Evolutionary conservation across 2,113 vertebrate genomes (phyloP), one percentile per base, ranked within the genome.

Genomic region (Albula goreensis): DNA sequence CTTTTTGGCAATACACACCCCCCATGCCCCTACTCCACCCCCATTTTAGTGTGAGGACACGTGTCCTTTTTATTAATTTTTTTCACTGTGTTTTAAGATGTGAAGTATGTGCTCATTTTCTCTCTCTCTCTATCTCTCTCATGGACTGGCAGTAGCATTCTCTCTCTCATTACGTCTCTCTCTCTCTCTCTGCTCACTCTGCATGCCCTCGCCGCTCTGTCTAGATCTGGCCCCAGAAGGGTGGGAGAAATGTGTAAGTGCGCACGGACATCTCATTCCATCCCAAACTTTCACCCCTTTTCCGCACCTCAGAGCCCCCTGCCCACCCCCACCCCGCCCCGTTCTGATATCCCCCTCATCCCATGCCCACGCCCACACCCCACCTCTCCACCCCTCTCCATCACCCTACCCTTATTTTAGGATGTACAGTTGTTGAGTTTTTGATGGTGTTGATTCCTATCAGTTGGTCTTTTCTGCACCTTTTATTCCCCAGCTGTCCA

Each of bases 201-300:
- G 97, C 97, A 98, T 98, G 98, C 96, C 96, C 91, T 91, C 95
- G 97, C 97, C 96, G 97, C 97, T 97, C 97, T 98, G 96, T 97
- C 95, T 97, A 97, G 97, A 97, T 94, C 96, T 96, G 96, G 97
- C 22, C 4, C 96, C 96, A 94, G 97, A 95, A 97, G 96, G 95
- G 96, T 95, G 95, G 96, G 96, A 96, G 94, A 95, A 96, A 94
- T 97, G 97, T 98, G 97, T 98, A 98, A 98, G 98, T 98, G 97
- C 95, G 97, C 97, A 97, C 95, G 96, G 96, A 94, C 93, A 94
- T 93, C 95, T 92, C 96, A 96, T 94, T 92, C 93, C 95, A 94
- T 52, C 78, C 83, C 19, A 50, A 56, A 70, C 83, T 50, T 90
- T 89, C 31, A 87, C 88, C 70, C 86, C 88, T 86, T 0, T 81